These are phyloP conservation scores for Zele albiditarsus DNA, from an alignment of 2,888 invertebrate genomes.

Conservation along the genomic window DNA sequence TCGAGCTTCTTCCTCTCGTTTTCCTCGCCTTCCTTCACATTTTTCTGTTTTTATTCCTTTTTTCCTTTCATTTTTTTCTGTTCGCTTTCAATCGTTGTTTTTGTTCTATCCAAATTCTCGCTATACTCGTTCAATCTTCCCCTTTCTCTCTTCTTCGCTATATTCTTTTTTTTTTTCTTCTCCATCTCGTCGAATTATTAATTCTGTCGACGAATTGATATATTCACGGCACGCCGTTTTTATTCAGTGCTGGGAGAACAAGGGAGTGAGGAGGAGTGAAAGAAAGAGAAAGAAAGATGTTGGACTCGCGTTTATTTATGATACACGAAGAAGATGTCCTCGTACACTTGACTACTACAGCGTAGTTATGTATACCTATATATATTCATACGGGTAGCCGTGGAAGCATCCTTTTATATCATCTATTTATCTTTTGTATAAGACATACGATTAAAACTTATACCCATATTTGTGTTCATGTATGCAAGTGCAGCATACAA, in stretches of 20 bases:
- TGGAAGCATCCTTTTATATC: constrained; percentile 20
- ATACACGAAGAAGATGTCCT: constrained; percentile 47
- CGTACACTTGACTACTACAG: constrained; percentile 42
- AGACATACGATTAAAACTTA: constrained; percentile 1
- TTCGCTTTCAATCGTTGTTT: constrained; percentile 26
- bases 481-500: not conserved
- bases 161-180: constrained; percentile 5
- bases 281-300: constrained; percentile 27
- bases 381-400: constrained; percentile 27
- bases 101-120: constrained; percentile 26
- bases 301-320: constrained; percentile 47
- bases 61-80: not conserved
- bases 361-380: not conserved
- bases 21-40: constrained; percentile 6
- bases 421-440: constrained; percentile 22
- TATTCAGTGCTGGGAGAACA: constrained; percentile 27
- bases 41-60: constrained; percentile 18
- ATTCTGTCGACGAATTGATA: constrained; percentile 49
- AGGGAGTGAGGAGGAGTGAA: constrained; percentile 31
- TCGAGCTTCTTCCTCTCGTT: constrained; percentile 34
- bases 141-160: constrained; percentile 1
- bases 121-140: constrained; percentile 8
- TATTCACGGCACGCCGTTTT: constrained; percentile 41
- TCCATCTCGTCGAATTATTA: constrained; percentile 45
- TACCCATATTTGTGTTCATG: not conserved